Percentiles rank a stretch among this genome's conserved stretches.
phyloP scores from a whole-genome alignment of 2,888 invertebrate genomes.

The Papilio protenor region DNA sequence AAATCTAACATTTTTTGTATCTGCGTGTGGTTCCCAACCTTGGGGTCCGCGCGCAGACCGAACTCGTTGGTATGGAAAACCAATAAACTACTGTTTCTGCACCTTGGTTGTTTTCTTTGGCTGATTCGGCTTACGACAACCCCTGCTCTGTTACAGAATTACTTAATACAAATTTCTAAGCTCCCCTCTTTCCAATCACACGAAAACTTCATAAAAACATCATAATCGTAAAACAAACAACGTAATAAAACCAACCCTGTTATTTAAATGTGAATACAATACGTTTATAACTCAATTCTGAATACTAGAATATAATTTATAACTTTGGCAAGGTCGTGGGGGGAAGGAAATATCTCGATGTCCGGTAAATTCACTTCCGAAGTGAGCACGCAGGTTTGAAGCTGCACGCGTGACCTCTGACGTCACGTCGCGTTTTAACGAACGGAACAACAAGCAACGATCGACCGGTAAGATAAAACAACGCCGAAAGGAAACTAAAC shows the following conservation, averaged over 20 bases:
- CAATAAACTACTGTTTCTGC: too few relatives aligned
- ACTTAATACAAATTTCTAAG: not conserved
- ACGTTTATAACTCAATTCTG: not conserved
- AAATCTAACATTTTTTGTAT: too few relatives aligned
- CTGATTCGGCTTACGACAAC: too few relatives aligned
- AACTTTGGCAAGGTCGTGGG: not conserved
- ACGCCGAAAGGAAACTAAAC: slow-evolving; percentile 51
- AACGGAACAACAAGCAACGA: slow-evolving; percentile 32
- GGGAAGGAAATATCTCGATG: not conserved
- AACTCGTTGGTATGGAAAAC: too few relatives aligned
- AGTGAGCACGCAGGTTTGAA: slow-evolving; percentile 6
- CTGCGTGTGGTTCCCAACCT: too few relatives aligned
- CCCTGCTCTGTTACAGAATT: too few relatives aligned
- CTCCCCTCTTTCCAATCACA: not conserved
- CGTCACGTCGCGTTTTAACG: slow-evolving; percentile 20
- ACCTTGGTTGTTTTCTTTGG: too few relatives aligned
- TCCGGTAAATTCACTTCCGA: slow-evolving; percentile 28
- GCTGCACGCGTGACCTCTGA: not conserved
- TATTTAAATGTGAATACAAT: slow-evolving; percentile 11
- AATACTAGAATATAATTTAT: slow-evolving; percentile 1
- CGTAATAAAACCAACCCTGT: not conserved
- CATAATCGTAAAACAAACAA: slow-evolving; percentile 2
- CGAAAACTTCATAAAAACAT: slow-evolving; percentile 1
- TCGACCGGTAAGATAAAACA: slow-evolving; percentile 55
- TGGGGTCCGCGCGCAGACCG: too few relatives aligned